Evolutionary conservation across 1,140 invertebrate species (phyloP), one percentile per base, ranked within the genome.

Genomic region (Xylocopa sonorina): DNA sequence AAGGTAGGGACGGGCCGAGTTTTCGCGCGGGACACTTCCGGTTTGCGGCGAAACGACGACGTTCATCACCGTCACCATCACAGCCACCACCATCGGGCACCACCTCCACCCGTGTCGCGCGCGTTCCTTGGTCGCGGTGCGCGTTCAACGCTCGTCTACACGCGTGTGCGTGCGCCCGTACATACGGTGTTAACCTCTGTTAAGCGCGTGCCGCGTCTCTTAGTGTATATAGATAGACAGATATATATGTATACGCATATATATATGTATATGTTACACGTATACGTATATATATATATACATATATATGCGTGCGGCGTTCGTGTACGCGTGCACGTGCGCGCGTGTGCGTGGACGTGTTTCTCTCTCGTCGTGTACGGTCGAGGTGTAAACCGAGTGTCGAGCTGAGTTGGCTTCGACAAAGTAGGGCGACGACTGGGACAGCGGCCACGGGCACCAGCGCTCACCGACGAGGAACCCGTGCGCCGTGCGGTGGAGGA

Each of bases 361-460:
- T 78, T 74, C 78, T 71, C 68, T 74, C 73, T 73, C 84, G 83
- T 85, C 83, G 79, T 80, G 58, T n/a, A n/a, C n/a, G n/a, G n/a
- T 41, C 83, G 84, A 62, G 86, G 81, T 86, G 83, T 84, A 86
- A 89, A 87, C 88, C 88, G 87, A 84, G 85, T 86, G 88, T 87
- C 87, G 89, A 88, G 88, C 89, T 85, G 90, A 92, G 90, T 91
- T 92, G 86, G 91, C 91, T 91, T 91, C 84, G 91, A 90, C 91
- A 91, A 93, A 92, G 92, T 93, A 93, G 92, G 92, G 92, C 92
- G 92, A 92, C 91, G 92, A 92, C 92, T 92, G 92, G 89, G 89
- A 89, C 90, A 89, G 86, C 88, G 90, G 89, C 89, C 88, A 89
- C 88, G 86, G 88, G 84, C 89, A 90, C 88, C 89, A 87, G 90